Evolutionary conservation across 2,113 vertebrate genomes (phyloP), one percentile per base, ranked within the genome.

Genomic region (Octodon degus): DNA sequence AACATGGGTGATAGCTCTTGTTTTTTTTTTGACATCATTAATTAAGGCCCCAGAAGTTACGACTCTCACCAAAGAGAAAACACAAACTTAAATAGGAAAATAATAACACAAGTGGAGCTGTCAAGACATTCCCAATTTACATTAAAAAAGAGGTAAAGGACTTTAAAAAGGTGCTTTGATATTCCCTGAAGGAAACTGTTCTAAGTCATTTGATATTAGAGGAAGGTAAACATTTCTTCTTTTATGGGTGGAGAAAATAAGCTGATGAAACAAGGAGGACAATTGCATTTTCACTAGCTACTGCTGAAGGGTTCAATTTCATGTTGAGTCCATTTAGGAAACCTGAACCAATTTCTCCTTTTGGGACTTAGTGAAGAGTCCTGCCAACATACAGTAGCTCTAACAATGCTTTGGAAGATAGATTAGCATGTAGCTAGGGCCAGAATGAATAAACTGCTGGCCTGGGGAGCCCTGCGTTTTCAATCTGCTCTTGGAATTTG

Each of bases 251-350:
- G 89, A 94, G 47, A 91, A 94, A 97, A 47, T 70, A 87, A 65
- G 80, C 34, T 92, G 72, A 93, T 91, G 76, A 63, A 93, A 96
- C 25, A 53, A 96, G 94, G 94, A 67, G 67, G 96, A 88, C 74
- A 89, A 96, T 97, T 92, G 94, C 2, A 3, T 96, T 98, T 97
- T 79, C 67, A 80, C n/a, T 68, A 81, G 86, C 91, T 96, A 90
- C 40, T 93, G 96, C 90, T 93, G 82, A 92, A 20, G 74, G 76
- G n/a, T 88, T 94, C 62, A 80, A 84, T 62, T 97, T 93, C 24
- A 83, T 79, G 70, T 93, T 94, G 89, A 96, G 95, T 94, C 53
- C 68, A 76, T 62, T 89, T 81, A 84, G 0, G 30, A 96, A 97
- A 90, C 34, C 30, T 91, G 79, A 94, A 83, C 43, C 34, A 27